Conservation (phyloP, 2,113 vertebrate species). For the Clarias macrocephalus region DNA sequence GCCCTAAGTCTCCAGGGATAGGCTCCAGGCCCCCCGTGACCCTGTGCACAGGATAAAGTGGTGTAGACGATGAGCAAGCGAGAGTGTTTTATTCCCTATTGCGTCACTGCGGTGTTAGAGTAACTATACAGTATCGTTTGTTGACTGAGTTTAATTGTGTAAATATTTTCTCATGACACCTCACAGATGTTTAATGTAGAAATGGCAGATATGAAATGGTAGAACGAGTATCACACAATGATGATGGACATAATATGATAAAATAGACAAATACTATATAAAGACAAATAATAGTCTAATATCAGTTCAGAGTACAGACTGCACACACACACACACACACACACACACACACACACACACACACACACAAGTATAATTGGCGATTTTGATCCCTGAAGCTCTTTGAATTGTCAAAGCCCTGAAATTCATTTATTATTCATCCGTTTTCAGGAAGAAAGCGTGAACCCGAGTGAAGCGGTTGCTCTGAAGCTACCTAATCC, state of each 20-base stretch:
- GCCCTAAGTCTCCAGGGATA: too few relatives aligned
- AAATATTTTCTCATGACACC: neutral
- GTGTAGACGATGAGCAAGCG: too few relatives aligned
- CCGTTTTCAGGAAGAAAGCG: neutral
- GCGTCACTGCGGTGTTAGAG: neutral
- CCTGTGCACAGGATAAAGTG: too few relatives aligned
- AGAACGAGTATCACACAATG: neutral
- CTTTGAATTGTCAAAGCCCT: neutral
- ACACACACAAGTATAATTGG: neutral
- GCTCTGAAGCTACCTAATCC: neutral
- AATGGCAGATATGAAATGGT: neutral
- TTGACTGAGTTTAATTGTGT: neutral
- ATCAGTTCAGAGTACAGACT: neutral
- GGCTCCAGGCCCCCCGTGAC: too few relatives aligned
- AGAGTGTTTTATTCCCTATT: neutral
- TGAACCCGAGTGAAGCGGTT: neutral
- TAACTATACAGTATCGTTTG: neutral
- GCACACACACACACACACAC: neutral
- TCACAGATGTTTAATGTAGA: neutral
- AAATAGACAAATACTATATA: neutral
- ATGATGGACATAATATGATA: neutral
- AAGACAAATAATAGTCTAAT: neutral
- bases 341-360: neutral
- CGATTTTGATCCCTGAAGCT: slow-evolving; percentile 1
- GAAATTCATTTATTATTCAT: slow-evolving; percentile 22